These are phyloP conservation scores for Eueides isabella DNA, from an alignment of 1,140 invertebrate genomes.

Conservation along the genomic window DNA sequence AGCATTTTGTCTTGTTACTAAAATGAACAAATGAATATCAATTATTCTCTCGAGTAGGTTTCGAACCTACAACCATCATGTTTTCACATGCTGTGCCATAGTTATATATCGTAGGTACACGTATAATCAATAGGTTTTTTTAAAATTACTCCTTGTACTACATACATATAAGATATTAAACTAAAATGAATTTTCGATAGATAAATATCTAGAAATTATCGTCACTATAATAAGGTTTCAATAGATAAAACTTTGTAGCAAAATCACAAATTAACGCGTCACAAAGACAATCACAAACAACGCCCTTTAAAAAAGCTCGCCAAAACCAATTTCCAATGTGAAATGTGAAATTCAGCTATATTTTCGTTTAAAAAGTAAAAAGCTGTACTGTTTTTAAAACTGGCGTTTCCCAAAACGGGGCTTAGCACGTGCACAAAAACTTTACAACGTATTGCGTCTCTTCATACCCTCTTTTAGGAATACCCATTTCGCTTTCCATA, in stretches of 20 bases:
- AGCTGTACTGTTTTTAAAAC: conserved; percentile 7
- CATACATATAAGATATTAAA: no score
- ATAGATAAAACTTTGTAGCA: not conserved
- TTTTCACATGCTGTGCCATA: no score
- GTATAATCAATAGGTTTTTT: no score
- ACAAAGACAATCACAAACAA: conserved; percentile 4
- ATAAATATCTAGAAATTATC: not conserved
- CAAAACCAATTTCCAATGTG: not conserved
- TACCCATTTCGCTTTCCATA: conserved; percentile 2
- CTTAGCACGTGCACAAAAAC: conserved; percentile 12
- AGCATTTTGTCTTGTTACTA: no score
- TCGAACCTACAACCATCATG: no score
- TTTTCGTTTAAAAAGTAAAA: conserved; percentile 5
- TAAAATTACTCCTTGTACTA: no score
- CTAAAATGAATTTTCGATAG: not conserved
- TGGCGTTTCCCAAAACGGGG: conserved; percentile 7
- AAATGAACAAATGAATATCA: no score
- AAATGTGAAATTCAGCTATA: conserved; percentile 9
- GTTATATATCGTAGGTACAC: no score
- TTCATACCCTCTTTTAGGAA: conserved; percentile 9
- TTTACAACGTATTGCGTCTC: conserved; percentile 13
- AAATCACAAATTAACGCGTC: not conserved
- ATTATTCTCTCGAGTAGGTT: no score
- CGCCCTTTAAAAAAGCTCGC: not conserved
- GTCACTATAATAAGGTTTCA: not conserved